Base-by-base conservation (phyloP, 2,113 vertebrate genomes). In the Sebastes schlegelii region DNA sequence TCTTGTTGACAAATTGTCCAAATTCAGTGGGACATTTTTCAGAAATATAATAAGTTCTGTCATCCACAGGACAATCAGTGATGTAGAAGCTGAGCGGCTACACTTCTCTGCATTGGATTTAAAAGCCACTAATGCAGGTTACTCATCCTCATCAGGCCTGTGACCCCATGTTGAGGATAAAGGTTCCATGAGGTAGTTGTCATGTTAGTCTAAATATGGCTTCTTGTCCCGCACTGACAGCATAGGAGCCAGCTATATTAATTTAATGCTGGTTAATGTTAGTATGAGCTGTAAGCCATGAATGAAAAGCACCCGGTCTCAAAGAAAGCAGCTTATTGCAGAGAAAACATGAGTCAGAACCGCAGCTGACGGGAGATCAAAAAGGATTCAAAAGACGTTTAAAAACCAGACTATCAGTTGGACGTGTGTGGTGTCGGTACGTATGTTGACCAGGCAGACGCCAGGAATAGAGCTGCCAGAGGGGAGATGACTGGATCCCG, bases 401-500 rank as follows among this genome's bases (percentile, higher is more conserved):
- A 64, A 81, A 86, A 77, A 80, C 71, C 52, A 40, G 19, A 51
- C 34, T 4, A 63, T 26, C 8, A 42, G 52, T 46, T 62, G 68
- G 58, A 0, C 46, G 11, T 64, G 43, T 67, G 52, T 16, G 19
- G 73, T 46, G 71, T 66, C 54, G 1, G 21, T 26, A 11, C 43
- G 14, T 7, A 49, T 63, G 86, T 78, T 62, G 82, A 74, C 77
- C 83, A 46, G 79, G 70, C 21, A 66, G 51, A 70, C 3, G 51
- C 75, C 82, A 74, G 60, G 72, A 86, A 85, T 67, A 89, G 78
- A 60, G 34, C 58, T 23, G 78, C 85, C 54, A 19, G 61, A 58
- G 84, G 84, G 62, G 43, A 66, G 76, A 83, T 77, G 83, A 86
- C 83, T 82, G 67, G 69, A 74, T 69, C 17, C 43, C 7, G 72